phyloP scores from a whole-genome alignment of 92 coral and sea anemone genomes.

The Parazoanthus atlanticus region DNA sequence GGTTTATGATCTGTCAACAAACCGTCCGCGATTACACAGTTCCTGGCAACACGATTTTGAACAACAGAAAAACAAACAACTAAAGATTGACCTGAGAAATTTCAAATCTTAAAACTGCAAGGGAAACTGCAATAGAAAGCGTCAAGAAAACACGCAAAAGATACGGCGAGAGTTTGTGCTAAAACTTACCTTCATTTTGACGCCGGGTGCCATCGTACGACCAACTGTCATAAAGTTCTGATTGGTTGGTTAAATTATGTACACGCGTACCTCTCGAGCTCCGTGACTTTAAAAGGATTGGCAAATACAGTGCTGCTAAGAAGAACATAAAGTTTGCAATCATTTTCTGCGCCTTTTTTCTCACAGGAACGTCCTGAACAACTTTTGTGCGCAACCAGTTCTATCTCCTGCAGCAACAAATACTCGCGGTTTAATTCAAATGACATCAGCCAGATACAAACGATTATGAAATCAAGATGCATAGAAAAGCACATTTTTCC shows the following conservation, averaged over 20 bases:
- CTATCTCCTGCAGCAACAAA: too few relatives aligned
- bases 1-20: too few relatives aligned
- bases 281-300: background rate
- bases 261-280: background rate
- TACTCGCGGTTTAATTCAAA: too few relatives aligned
- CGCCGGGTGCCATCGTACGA: slow-evolving; percentile 17
- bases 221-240: background rate
- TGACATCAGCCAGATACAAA: background rate
- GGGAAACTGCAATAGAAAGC: background rate
- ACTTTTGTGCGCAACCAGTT: background rate
- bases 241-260: background rate
- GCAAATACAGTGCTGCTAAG: background rate
- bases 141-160: too few relatives aligned
- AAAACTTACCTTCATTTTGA: background rate
- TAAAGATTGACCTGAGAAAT: too few relatives aligned
- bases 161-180: too few relatives aligned
- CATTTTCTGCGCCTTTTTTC: background rate
- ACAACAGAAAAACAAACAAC: background rate
- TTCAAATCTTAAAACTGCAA: background rate
- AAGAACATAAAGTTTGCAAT: background rate
- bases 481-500: background rate
- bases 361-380: background rate
- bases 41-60: background rate
- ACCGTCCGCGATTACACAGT: too few relatives aligned
- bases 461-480: background rate